Evolutionary conservation across 2,888 invertebrate species (phyloP), one percentile per base, ranked within the genome.

Genomic region (Teleogryllus oceanicus): DNA sequence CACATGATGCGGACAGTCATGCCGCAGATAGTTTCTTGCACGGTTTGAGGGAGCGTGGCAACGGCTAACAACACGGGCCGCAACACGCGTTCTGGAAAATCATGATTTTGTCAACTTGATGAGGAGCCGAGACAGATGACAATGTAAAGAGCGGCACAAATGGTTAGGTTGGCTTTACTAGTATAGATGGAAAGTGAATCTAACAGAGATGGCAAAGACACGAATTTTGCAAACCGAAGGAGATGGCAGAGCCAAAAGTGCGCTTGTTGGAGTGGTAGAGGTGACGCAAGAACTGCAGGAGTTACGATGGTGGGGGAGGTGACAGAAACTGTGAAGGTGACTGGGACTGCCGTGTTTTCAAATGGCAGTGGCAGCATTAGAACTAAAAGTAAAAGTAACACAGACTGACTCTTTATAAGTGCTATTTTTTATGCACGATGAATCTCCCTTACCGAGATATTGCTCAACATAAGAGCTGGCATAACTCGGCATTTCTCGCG

Each of bases 1-100:
- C 96, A 94, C 89, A 95, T 92, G 50, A 96, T 92, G 85, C 92
- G 92, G 51, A 96, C 88, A 79, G 94, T 91, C 90, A 94, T 92
- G 84, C 94, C 94, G 49, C 93, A 89, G 75, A 94, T 93, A 11
- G 91, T 88, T 78, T 92, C 90, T 84, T 96, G 88, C 3, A 85
- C 84, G 21, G 82, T 79, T 11, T 84, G 83, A 13, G 85, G 85
- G 78, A 87, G 83, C 49, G 85, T 93, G 79, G 91, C 90, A 5
- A 94, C 93, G 76, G 95, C 94, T 83, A 90, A 89, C 84, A 95
- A 88, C n/a, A 94, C 93, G 1, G 96, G 96, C 80, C 92, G 87
- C 83, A 94, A 87, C 84, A 96, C 92, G 87, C 92, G 91, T 85
- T 93, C 94, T 92, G 88, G 82, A 89, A 88, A 77, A 80, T 83